Evolutionary conservation across 2,797 vertebrate genomes (phyloP).

Genomic region (Danio albolineatus): DNA sequence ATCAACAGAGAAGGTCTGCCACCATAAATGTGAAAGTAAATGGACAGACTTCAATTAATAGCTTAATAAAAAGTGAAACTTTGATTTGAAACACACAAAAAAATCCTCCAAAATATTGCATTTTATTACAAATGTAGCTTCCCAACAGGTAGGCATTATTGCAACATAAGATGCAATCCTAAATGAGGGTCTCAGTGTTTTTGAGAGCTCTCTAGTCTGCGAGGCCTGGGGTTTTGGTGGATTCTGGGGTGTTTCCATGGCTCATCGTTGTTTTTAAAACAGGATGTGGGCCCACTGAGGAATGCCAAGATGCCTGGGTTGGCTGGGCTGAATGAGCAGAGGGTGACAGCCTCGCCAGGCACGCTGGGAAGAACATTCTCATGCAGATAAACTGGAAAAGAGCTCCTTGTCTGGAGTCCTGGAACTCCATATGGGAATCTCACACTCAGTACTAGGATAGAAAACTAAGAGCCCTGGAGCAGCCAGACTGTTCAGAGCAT

Average conservation of each 20-base stretch:
- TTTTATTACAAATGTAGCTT: slow-evolving; percentile 31
- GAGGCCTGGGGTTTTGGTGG: slow-evolving; percentile 25
- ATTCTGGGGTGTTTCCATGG: slow-evolving; percentile 57
- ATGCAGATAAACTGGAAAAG: slow-evolving; percentile 78
- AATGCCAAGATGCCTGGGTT: slow-evolving; percentile 69
- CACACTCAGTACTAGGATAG: slow-evolving; percentile 29
- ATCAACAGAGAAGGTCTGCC: no score
- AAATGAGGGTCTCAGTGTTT: slow-evolving; percentile 43
- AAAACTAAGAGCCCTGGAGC: slow-evolving; percentile 37
- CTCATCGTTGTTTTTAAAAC: slow-evolving; percentile 66
- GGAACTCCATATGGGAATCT: slow-evolving; percentile 60
- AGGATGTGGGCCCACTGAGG: slow-evolving; percentile 74
- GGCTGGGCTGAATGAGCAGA: slow-evolving; percentile 64
- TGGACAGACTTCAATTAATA: no score
- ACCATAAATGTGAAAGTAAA: no score
- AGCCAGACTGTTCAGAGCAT: slow-evolving; percentile 35
- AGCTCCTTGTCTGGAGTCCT: slow-evolving; percentile 59
- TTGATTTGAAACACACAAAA: no score
- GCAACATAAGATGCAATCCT: slow-evolving; percentile 22
- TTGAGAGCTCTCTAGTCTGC: slow-evolving; percentile 33
- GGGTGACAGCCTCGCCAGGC: slow-evolving; percentile 63
- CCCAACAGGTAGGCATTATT: slow-evolving; percentile 8
- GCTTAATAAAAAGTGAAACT: no score
- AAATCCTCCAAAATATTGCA: neutral
- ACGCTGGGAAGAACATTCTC: slow-evolving; percentile 74